Evolutionary conservation across 2,888 invertebrate genomes (phyloP), one percentile per base, ranked within the genome.

Genomic region (Drosophila diplacantha): DNA sequence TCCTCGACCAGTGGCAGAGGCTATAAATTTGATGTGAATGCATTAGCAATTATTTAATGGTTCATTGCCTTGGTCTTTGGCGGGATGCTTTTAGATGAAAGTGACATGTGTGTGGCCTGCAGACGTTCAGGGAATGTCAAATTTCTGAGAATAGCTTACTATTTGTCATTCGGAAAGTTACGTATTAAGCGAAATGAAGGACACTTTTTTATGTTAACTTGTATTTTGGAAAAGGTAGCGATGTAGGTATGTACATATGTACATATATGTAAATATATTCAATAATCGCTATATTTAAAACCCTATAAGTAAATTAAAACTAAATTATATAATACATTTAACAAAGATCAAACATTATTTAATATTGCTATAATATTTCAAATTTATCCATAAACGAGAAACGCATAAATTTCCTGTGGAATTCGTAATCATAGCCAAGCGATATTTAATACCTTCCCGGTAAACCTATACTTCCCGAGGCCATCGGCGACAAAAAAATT

Each of bases 31-130:
- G 60, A 75, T 69, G 52, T 59, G 61, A 51, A 56, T 51, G 49
- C 63, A 57, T 65, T 68, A 59, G 68, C 68, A 73, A 76, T 76
- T 79, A 76, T 68, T 66, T 76, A 80, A 80, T 69, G 75, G 66
- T 56, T 52, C 61, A 72, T 71, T 71, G 71, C 59, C 24, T 47
- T 50, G 49, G 49, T 14, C 32, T 35, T 54, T 43, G 63, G 39
- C 53, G 55, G 46, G 5, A 22, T 12, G 24, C 35, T 44, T 46
- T 46, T 5, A 31, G 29, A 46, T 18, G 29, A 46, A 46, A 46
- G 44, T 46, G 44, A 20, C 44, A 20, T 29, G 44, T 46, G 44
- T 14, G 12, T 16, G 43, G 43, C 4, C 18, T 4, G 26, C 7
- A 16, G 29, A 44, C 44, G 44, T 16, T 44, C 9, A 18, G 18